Evolutionary conservation across 2,888 invertebrate species (phyloP).

Genomic region (Geotrupes spiniger): DNA sequence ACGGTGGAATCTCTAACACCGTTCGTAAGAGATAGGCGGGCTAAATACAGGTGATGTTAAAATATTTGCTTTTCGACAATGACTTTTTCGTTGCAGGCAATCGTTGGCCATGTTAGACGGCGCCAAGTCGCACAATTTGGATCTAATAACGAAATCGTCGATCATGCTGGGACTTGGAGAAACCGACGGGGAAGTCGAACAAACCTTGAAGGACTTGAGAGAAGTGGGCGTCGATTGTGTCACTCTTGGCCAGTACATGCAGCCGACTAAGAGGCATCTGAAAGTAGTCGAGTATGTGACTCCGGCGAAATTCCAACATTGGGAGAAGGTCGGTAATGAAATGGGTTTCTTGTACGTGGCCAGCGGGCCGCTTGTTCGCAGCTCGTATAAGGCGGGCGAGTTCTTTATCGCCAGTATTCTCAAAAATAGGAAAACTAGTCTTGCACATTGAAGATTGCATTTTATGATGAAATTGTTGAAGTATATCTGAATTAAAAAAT

Average conservation of each 20-base stretch:
- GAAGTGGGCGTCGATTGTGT: slow-evolving; percentile 87
- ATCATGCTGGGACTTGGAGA: slow-evolving; percentile 97
- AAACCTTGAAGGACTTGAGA: slow-evolving; percentile 83
- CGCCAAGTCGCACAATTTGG: slow-evolving; percentile 77
- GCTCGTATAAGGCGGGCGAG: slow-evolving; percentile 98
- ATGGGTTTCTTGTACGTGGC: slow-evolving; percentile 96
- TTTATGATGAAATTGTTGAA: too few species aligned
- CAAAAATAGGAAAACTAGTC: slow-evolving; percentile 57
- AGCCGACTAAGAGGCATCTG: slow-evolving; percentile 94
- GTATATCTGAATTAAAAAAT: too few species aligned
- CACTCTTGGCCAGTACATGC: slow-evolving; percentile 99
- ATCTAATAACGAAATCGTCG: slow-evolving; percentile 93
- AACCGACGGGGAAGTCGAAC: slow-evolving; percentile 80
- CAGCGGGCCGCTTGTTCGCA: slow-evolving; percentile 94
- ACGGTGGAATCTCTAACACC: slow-evolving; percentile 90
- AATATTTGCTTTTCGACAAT: slow-evolving; percentile 26
- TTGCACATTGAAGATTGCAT: slow-evolving; percentile 23
- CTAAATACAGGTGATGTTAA: slow-evolving; percentile 68
- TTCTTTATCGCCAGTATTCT: slow-evolving; percentile 82
- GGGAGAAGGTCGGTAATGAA: slow-evolving; percentile 77
- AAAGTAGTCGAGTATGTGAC: slow-evolving; percentile 96
- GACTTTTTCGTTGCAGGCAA: slow-evolving; percentile 57
- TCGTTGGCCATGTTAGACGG: slow-evolving; percentile 78
- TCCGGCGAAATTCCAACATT: slow-evolving; percentile 85
- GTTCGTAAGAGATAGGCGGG: slow-evolving; percentile 89